Evolutionary conservation across 2,888 invertebrate species (phyloP).

Genomic region (Venustoraphidia nigricollis): DNA sequence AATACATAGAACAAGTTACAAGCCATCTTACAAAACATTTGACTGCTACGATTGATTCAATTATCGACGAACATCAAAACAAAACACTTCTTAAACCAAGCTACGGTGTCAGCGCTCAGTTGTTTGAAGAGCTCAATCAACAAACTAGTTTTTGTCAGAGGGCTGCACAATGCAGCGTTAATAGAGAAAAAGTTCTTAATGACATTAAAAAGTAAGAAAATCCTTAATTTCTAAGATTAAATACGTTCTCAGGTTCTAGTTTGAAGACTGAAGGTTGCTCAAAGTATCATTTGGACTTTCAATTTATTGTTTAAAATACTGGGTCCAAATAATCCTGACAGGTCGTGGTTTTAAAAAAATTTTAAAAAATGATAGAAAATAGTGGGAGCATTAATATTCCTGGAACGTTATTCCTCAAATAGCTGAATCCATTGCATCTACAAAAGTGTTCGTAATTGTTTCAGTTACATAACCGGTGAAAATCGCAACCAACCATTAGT

Average conservation of each 20-base stretch:
- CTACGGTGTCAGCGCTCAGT: conserved; percentile 42
- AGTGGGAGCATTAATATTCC: too few relatives aligned
- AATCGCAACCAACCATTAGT: conserved; percentile 37
- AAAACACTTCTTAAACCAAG: conserved; percentile 40
- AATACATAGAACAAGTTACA: conserved; percentile 47
- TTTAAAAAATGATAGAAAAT: too few relatives aligned
- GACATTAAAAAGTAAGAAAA: conserved; percentile 45
- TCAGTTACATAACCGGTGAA: conserved; percentile 47
- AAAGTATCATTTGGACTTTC: too few relatives aligned
- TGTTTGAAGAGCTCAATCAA: conserved; percentile 54
- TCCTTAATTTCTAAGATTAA: conserved; percentile 3
- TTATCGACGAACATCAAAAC: conserved; percentile 49
- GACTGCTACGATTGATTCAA: conserved; percentile 47
- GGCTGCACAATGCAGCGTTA: conserved; percentile 51
- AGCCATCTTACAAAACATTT: conserved; percentile 52
- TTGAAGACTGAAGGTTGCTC: neutral
- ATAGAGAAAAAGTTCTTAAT: conserved; percentile 50
- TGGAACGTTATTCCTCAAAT: too few relatives aligned
- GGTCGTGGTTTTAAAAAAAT: too few relatives aligned
- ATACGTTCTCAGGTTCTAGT: neutral
- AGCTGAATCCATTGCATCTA: neutral
- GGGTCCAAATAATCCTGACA: too few relatives aligned
- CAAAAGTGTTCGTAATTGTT: conserved; percentile 14
- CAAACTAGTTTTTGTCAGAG: conserved; percentile 58
- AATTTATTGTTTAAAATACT: too few relatives aligned